Evolutionary conservation across 2,888 invertebrate genomes (phyloP).

Genomic region (Spodoptera picta): DNA sequence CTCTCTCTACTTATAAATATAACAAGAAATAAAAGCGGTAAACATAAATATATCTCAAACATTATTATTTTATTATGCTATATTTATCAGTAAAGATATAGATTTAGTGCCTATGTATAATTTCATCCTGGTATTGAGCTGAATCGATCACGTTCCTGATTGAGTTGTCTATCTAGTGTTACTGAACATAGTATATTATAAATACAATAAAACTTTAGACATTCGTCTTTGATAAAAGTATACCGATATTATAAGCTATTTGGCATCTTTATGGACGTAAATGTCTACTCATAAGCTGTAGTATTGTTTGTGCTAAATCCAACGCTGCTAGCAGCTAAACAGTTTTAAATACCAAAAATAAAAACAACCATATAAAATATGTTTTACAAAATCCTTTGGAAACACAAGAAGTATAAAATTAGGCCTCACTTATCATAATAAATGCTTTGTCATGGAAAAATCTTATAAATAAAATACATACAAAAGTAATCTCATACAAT

Average conservation of each 20-base stretch:
- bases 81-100: constrained; percentile 73
- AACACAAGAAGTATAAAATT: constrained; percentile 77
- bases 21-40: constrained; percentile 64
- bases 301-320: constrained; percentile 73
- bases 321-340: constrained; percentile 56
- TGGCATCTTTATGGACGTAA: constrained; percentile 87
- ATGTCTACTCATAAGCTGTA: constrained; percentile 74
- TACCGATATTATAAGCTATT: constrained; percentile 82
- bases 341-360: constrained; percentile 54
- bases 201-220: constrained; percentile 65
- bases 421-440: constrained; percentile 84
- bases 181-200: constrained; percentile 63
- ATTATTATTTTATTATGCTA: constrained; percentile 65
- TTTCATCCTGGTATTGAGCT: constrained; percentile 75
- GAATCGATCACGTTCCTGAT: constrained; percentile 61
- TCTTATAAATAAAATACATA: constrained; percentile 77
- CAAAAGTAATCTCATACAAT: constrained; percentile 70
- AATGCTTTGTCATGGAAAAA: constrained; percentile 85
- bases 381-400: constrained; percentile 64
- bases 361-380: constrained; percentile 66
- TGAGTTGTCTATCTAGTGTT: constrained; percentile 63
- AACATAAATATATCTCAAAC: constrained; percentile 56
- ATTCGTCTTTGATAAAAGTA: constrained; percentile 66
- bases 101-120: constrained; percentile 62
- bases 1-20: constrained; percentile 74